These are phyloP conservation scores for Beris morrisii DNA, from an alignment of 2,888 invertebrate species.

Conservation along the genomic window DNA sequence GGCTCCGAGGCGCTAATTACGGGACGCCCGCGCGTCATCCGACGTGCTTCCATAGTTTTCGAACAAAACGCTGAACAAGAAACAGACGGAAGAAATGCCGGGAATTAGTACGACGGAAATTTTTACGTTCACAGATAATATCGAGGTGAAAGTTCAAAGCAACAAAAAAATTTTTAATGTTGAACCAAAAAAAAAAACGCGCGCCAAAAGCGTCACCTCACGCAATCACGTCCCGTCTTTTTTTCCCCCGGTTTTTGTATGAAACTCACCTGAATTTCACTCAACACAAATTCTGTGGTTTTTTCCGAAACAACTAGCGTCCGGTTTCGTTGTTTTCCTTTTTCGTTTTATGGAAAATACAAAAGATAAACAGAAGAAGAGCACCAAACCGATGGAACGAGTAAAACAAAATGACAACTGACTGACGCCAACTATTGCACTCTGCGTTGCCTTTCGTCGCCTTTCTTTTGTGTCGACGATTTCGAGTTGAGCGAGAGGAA, in stretches of 20 bases:
- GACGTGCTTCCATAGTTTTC: slow-evolving; percentile 20
- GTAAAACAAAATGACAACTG: slow-evolving; percentile 16
- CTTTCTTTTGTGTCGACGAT: slow-evolving; percentile 8
- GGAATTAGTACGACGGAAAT: background rate
- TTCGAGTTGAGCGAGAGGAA: no score
- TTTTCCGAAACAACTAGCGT: background rate
- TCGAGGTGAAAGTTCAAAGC: background rate
- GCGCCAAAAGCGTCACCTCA: slow-evolving; percentile 28
- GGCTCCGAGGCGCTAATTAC: slow-evolving; percentile 21
- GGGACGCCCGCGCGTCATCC: slow-evolving; percentile 18
- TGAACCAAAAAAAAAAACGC: slow-evolving; percentile 4
- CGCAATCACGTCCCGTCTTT: background rate
- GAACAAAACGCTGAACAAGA: background rate
- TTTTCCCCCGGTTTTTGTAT: background rate
- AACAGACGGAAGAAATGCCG: background rate
- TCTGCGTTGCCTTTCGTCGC: background rate
- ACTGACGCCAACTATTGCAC: slow-evolving; percentile 11
- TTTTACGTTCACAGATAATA: background rate
- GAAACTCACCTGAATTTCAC: background rate
- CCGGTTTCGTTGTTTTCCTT: no score
- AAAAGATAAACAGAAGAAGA: background rate
- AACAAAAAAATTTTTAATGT: slow-evolving; percentile 2
- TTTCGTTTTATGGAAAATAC: background rate
- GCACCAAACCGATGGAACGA: background rate
- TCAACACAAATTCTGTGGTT: background rate